Base-by-base conservation (phyloP, 2,888 invertebrate genomes). In the Junonia oenone region DNA sequence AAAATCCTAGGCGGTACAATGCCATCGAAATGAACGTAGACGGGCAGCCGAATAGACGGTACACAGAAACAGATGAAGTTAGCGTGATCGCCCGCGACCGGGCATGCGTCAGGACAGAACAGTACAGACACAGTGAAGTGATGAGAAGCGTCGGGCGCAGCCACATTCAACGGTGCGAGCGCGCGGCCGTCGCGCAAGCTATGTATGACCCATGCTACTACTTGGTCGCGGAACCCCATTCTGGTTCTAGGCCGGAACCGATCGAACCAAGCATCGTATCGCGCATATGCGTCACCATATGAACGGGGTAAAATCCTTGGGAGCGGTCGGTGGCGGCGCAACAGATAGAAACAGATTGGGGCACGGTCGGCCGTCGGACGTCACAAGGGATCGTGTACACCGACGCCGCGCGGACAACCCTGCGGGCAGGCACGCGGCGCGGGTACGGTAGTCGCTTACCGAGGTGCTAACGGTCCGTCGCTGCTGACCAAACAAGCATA, bases 191-290 rank as follows among this genome's bases (percentile, higher is more conserved):
- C 83, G 88, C 86, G 84, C 87, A 88, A 88, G 88, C 88, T 81
- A 88, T 86, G 85, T 85, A 84, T 87, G 87, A 87, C 89, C 86
- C 89, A 89, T 89, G 89, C 89, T 88, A 87, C 88, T 88, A 87
- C 86, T 76, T 70, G 81, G 75, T 78, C 74, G 72, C 72, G 52
- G 68, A 59, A 63, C 69, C 67, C 68, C 63, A 62, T 66, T 65
- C 75, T 50, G 73, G 62, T 61, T 66, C 60, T 59, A 64, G 54
- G 51, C 64, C 61, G 65, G 54, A 63, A 55, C 56, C 62, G 61
- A 43, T 38, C 63, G 58, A 52, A 55, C 22, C 59, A 51, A 53
- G 27, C 53, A 55, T 58, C 57, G 53, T 50, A 55, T 50, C 56
- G 57, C 55, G 59, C 51, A 45, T 48, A 62, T 50, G 48, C 55